Evolutionary conservation across 2,113 vertebrate species (phyloP).

Genomic region (Sminthopsis crassicaudata): DNA sequence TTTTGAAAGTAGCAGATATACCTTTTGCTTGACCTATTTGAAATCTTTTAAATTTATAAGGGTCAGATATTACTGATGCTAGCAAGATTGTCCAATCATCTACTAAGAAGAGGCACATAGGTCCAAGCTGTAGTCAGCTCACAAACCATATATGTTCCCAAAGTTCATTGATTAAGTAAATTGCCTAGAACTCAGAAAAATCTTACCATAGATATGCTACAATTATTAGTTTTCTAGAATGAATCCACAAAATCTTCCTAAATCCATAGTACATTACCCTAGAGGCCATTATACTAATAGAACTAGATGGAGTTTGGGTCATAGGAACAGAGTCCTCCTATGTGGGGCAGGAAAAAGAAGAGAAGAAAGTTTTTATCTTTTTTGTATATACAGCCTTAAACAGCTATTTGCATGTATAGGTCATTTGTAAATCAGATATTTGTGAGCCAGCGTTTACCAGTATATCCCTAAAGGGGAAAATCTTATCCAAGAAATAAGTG

Average conservation of each 20-base stretch:
- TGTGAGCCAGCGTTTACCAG: neutral
- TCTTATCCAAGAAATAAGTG: neutral
- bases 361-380: neutral
- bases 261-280: neutral
- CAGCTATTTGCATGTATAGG: neutral
- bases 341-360: neutral
- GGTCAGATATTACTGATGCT: neutral
- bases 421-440: neutral
- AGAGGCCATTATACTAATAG: neutral
- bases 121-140: neutral
- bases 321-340: neutral
- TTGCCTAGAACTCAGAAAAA: conserved; percentile 15
- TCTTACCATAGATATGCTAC: neutral
- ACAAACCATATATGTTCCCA: neutral
- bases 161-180: neutral
- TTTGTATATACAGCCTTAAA: neutral
- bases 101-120: neutral
- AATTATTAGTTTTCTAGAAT: neutral
- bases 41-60: conserved; percentile 30
- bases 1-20: conserved; percentile 36
- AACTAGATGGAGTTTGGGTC: neutral
- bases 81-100: neutral
- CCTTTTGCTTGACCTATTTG: neutral
- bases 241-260: conserved; percentile 1
- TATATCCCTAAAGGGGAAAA: neutral